Evolutionary conservation across 1,140 invertebrate species (phyloP), one percentile per base, ranked within the genome.

Genomic region (Brachystomella parvula): DNA sequence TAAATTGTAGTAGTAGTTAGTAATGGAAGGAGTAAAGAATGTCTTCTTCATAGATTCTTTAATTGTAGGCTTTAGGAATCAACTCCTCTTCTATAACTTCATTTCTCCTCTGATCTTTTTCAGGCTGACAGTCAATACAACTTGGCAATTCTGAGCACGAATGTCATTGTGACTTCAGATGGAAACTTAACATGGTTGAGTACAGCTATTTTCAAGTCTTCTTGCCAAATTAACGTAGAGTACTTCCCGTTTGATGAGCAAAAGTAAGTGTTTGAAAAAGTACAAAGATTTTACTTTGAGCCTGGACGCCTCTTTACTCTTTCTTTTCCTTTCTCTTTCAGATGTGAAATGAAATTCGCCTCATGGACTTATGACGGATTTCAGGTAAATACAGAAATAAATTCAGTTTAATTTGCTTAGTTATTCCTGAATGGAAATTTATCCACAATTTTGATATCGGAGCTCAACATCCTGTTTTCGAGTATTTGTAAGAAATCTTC

Each of bases 241-340:
- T 83, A 79, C 74, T 83, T 83, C 69, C 82, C 82, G 19, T 83
- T 83, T 73, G 82, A 83, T 72, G 78, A 82, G 67, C 79, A 24
- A 39, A 71, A 67, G 49, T 53, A 53, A 53, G 49, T 53, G 12
- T 24, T 24, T 6, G 24, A 26, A 53, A 53, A 53, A 19, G 12
- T 9, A 19, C 9, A 6, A 53, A 15, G 49, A 53, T 53, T 53
- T 53, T 53, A 6, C 24, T 6, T 15, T 53, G 9, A 53, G 9
- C 24, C 24, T 53, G 12, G 24, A 9, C 12, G 24, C 21, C 6
- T 17, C 21, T 53, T 53, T 9, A 17, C 49, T 53, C 24, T 53
- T 53, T 19, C 24, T 15, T 6, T 15, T 6, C 15, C 9, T 6
- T 53, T n/a, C n/a, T n/a, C n/a, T n/a, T n/a, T n/a, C n/a, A 53